Evolutionary conservation across 2,797 vertebrate genomes (phyloP).

Genomic region (Gymnothorax reevesii): DNA sequence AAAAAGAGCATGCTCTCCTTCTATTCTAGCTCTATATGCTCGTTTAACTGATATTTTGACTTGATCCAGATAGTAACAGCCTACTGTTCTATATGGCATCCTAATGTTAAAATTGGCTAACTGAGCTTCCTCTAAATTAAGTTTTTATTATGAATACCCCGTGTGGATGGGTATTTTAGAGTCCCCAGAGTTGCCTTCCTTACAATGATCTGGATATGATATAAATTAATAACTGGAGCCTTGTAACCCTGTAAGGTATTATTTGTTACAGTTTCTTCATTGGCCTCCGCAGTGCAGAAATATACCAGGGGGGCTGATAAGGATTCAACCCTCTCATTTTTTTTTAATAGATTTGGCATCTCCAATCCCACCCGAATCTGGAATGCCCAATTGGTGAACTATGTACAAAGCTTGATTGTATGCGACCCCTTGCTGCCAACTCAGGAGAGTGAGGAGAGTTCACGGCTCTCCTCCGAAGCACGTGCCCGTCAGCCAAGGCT

Average conservation of each 20-base stretch:
- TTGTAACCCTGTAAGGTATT: neutral
- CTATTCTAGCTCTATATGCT: neutral
- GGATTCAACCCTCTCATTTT: slow-evolving; percentile 3
- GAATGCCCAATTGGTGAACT: no score
- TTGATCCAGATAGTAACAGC: neutral
- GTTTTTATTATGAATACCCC: neutral
- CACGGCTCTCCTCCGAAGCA: no score
- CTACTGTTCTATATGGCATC: neutral
- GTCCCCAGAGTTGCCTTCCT: neutral
- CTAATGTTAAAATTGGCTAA: slow-evolving; percentile 13
- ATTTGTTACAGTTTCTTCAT: neutral
- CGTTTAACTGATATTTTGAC: neutral
- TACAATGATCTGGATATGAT: slow-evolving; percentile 8
- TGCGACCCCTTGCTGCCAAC: no score
- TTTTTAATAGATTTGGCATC: no score
- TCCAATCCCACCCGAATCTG: no score
- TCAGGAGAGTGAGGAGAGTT: no score
- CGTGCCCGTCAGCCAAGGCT: no score
- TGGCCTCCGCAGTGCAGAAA: neutral
- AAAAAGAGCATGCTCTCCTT: neutral
- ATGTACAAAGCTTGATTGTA: no score
- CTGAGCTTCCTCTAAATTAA: neutral
- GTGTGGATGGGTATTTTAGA: neutral
- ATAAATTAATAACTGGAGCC: neutral
- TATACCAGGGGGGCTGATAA: neutral